These are phyloP conservation scores for Pectinophora gossypiella DNA, from an alignment of 1,140 invertebrate species.

Conservation along the genomic window DNA sequence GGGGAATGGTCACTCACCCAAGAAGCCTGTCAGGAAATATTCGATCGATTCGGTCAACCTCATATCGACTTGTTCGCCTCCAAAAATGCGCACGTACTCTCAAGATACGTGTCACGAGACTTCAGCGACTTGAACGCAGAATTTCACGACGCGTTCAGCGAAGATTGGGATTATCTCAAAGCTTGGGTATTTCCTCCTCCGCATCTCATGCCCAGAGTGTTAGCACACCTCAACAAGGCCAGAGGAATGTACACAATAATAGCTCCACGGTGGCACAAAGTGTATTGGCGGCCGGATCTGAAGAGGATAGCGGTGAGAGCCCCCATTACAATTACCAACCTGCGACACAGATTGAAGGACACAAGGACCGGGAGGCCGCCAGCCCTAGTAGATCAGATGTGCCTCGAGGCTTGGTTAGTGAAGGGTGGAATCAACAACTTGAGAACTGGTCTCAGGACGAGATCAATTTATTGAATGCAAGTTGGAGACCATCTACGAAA, in stretches of 20 bases:
- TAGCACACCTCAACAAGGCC: not conserved
- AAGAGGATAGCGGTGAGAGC: not conserved
- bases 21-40: no score
- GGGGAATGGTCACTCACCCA: no score
- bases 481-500: not conserved
- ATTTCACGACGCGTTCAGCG: slow-evolving; percentile 30
- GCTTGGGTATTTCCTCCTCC: not conserved
- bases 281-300: not conserved
- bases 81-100: slow-evolving; percentile 17
- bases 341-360: not conserved
- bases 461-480: not conserved
- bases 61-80: slow-evolving; percentile 32
- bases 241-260: not conserved
- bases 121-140: slow-evolving; percentile 19
- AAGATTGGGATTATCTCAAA: slow-evolving; percentile 16
- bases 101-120: slow-evolving; percentile 23
- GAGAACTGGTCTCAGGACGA: not conserved
- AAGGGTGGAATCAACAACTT: not conserved
- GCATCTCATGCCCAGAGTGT: not conserved
- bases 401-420: not conserved
- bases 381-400: no score
- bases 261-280: not conserved
- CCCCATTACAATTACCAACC: not conserved
- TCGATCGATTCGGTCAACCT: slow-evolving; percentile 17
- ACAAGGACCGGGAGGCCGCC: not conserved